These are phyloP conservation scores for Tetranychus truncatus DNA, from an alignment of 2,888 invertebrate species.

Conservation along the genomic window DNA sequence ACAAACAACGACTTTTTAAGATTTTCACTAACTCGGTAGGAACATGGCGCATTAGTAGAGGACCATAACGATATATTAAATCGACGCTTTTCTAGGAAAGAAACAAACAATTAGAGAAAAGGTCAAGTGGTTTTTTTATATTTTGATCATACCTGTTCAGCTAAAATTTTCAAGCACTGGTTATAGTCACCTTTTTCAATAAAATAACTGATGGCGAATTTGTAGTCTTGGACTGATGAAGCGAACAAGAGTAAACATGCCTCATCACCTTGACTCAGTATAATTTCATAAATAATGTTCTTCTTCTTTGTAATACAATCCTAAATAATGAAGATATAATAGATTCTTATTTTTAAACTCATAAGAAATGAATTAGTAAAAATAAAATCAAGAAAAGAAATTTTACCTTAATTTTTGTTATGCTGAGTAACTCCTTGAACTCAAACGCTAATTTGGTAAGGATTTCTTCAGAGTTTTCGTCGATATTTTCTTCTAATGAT, in stretches of 20 bases:
- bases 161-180: constrained; percentile 55
- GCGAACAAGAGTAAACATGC: constrained; percentile 72
- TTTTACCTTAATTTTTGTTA: constrained; percentile 44
- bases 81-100: constrained; percentile 40
- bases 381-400: neutral
- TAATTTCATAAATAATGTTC: constrained; percentile 65
- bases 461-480: constrained; percentile 35
- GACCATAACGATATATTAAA: constrained; percentile 73
- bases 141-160: constrained; percentile 39
- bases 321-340: neutral
- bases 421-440: constrained; percentile 56
- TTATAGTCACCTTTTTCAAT: constrained; percentile 49
- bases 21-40: constrained; percentile 63
- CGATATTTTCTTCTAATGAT: constrained; percentile 29
- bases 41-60: constrained; percentile 61
- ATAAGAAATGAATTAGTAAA: neutral
- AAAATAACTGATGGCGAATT: constrained; percentile 72
- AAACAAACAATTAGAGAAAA: neutral
- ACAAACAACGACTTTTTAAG: constrained; percentile 54
- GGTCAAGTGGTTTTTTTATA: neutral
- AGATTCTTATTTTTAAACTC: neutral
- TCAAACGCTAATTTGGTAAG: constrained; percentile 46
- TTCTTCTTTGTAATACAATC: constrained; percentile 50
- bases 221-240: constrained; percentile 70
- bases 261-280: constrained; percentile 84